These are phyloP conservation scores for Pseudococcus viburni DNA, from an alignment of 2,888 invertebrate genomes.

Conservation along the genomic window DNA sequence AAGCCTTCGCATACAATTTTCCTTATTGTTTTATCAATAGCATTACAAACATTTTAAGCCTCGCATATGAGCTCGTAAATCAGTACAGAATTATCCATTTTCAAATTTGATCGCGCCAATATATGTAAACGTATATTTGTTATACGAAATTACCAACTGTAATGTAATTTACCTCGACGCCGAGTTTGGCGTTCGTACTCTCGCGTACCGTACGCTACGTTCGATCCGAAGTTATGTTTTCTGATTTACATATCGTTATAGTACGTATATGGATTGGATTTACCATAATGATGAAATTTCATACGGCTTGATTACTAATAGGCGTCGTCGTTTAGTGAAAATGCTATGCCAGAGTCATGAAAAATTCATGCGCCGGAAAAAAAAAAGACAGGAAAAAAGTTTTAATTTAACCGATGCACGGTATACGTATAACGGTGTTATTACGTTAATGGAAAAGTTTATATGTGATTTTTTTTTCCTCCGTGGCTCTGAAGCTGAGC, in stretches of 20 bases:
- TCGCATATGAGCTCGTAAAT: slow-evolving; percentile 51
- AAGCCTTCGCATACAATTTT: slow-evolving; percentile 57
- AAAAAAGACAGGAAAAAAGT: background rate
- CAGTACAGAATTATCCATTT: slow-evolving; percentile 42
- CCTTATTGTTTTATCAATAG: slow-evolving; percentile 65
- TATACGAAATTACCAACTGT: slow-evolving; percentile 32
- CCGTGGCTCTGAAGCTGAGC: background rate
- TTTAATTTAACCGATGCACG: slow-evolving; percentile 18
- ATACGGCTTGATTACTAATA: slow-evolving; percentile 28
- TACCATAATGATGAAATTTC: slow-evolving; percentile 36
- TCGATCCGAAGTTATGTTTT: background rate
- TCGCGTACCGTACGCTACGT: background rate
- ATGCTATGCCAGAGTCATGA: background rate
- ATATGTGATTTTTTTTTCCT: slow-evolving; percentile 16
- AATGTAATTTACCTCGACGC: slow-evolving; percentile 45
- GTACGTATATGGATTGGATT: slow-evolving; percentile 10
- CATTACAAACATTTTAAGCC: slow-evolving; percentile 48
- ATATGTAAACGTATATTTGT: slow-evolving; percentile 5
- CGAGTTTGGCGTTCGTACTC: background rate
- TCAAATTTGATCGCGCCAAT: slow-evolving; percentile 33
- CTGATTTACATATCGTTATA: slow-evolving; percentile 40
- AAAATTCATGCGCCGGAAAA: slow-evolving; percentile 8
- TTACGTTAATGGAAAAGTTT: slow-evolving; percentile 47
- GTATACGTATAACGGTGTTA: background rate
- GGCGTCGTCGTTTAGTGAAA: slow-evolving; percentile 22